Percentiles rank a stretch among this genome's conserved stretches.
Evolutionary conservation across 1,140 invertebrate genomes (phyloP).

Genomic region (Diorhabda carinulata): DNA sequence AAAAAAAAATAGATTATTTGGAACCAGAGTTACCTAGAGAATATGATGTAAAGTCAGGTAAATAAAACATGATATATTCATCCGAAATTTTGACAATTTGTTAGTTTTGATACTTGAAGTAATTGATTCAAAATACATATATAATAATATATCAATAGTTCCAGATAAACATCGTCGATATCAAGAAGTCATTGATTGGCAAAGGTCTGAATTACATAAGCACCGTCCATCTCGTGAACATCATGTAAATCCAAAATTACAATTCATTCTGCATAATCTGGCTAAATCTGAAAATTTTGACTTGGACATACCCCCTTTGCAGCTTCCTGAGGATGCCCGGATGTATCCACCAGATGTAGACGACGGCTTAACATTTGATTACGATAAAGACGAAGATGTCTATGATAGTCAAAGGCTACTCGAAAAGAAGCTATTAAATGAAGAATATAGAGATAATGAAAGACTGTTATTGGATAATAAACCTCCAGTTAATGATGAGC

Average conservation of each 20-base stretch:
- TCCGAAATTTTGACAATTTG: too few species aligned
- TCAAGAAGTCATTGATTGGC: conserved; percentile 6
- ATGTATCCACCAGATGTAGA: conserved; percentile 34
- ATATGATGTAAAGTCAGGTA: too few species aligned
- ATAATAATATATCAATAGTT: neutral
- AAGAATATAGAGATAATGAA: neutral
- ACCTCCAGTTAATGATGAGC: conserved; percentile 5
- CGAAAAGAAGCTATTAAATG: neutral
- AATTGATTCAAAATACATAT: too few species aligned
- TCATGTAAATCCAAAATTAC: neutral
- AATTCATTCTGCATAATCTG: neutral
- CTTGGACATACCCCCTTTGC: neutral
- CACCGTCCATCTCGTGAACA: neutral
- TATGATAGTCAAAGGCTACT: neutral
- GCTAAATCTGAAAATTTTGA: neutral
- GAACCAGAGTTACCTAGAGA: too few species aligned
- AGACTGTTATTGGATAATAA: conserved; percentile 4
- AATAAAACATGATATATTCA: too few species aligned
- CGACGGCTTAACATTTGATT: conserved; percentile 30
- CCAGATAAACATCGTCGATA: conserved; percentile 1
- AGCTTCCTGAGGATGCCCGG: conserved; percentile 29
- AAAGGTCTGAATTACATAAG: neutral
- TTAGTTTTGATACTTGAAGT: too few species aligned
- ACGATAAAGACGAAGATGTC: conserved; percentile 16
- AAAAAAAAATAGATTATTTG: too few species aligned